Evolutionary conservation across 2,888 invertebrate genomes (phyloP).

Genomic region (Seira sanloemensis): DNA sequence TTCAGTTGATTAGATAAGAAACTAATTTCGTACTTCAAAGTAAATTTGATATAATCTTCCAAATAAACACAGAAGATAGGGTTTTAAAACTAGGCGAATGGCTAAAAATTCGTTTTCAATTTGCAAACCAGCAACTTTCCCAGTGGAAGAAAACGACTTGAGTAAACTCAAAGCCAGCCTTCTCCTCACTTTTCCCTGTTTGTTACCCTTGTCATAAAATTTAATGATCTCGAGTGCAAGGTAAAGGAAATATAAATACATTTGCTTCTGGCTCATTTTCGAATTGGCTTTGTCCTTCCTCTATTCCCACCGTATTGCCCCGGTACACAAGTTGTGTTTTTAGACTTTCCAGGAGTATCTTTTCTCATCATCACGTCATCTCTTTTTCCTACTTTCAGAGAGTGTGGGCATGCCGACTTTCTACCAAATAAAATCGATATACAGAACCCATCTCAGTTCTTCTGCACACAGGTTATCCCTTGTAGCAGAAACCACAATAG

Average conservation of each 20-base stretch:
- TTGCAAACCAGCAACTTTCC: too few relatives aligned
- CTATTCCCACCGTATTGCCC: too few relatives aligned
- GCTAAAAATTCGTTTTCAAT: background rate
- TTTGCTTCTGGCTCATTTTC: too few relatives aligned
- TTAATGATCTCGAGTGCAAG: too few relatives aligned
- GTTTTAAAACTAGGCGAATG: too few relatives aligned
- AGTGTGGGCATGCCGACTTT: constrained; percentile 26
- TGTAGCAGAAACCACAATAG: background rate
- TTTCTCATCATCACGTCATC: background rate
- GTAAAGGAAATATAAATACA: too few relatives aligned
- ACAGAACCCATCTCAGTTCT: background rate
- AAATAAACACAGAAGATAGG: too few relatives aligned
- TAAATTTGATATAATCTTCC: background rate
- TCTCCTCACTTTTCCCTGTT: too few relatives aligned
- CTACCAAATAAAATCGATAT: constrained; percentile 51
- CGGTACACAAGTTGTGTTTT: background rate
- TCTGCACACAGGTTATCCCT: background rate
- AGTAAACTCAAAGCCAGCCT: too few relatives aligned
- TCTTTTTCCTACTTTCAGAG: background rate
- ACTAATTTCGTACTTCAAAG: constrained; percentile 19
- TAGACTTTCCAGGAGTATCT: background rate
- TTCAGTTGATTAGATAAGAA: background rate
- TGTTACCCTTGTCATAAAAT: too few relatives aligned
- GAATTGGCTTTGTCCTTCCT: background rate
- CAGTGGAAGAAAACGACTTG: too few relatives aligned